Percentiles rank a stretch among this genome's conserved stretches.
Evolutionary conservation across 2,797 vertebrate genomes (phyloP).

Genomic region (Lacerta agilis): DNA sequence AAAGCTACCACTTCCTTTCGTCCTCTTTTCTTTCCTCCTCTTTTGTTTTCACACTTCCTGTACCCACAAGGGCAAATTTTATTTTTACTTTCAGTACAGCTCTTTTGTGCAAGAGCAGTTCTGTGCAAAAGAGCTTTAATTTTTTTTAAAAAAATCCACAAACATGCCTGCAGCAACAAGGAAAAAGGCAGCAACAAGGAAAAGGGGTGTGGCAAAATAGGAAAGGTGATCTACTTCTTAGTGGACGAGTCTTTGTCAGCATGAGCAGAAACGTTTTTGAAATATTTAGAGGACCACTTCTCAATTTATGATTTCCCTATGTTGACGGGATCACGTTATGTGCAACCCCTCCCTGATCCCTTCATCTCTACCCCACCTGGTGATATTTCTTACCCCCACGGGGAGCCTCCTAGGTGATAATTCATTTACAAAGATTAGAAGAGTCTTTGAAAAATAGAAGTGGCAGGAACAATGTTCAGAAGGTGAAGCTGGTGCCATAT

Average conservation of each 20-base stretch:
- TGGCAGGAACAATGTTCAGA: not conserved
- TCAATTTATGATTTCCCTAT: conserved; percentile 9
- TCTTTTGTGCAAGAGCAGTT: too few relatives aligned
- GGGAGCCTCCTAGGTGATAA: not conserved
- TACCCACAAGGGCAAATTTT: too few relatives aligned
- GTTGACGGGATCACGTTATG: not conserved
- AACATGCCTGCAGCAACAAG: too few relatives aligned
- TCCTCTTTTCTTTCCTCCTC: too few relatives aligned
- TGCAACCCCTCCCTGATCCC: not conserved
- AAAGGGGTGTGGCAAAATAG: not conserved
- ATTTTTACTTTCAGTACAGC: too few relatives aligned
- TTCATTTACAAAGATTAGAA: conserved; percentile 2
- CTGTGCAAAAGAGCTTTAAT: too few relatives aligned
- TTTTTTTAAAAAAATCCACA: too few relatives aligned
- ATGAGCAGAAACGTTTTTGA: not conserved
- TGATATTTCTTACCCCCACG: conserved; percentile 2
- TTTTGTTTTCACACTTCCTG: too few relatives aligned
- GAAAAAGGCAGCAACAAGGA: too few relatives aligned
- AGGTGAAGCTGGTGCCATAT: not conserved
- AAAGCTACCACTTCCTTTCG: too few relatives aligned
- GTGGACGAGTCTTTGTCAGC: not conserved
- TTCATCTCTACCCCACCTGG: not conserved
- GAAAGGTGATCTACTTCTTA: not conserved
- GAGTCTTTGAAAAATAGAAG: conserved; percentile 16
- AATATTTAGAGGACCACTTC: not conserved